A percentile compares a stretch with the other conserved stretches of the same genome.
These are phyloP conservation scores for Scaptomyza cyrtandrae DNA, from an alignment of 2,888 invertebrate genomes.

Conservation along the genomic window DNA sequence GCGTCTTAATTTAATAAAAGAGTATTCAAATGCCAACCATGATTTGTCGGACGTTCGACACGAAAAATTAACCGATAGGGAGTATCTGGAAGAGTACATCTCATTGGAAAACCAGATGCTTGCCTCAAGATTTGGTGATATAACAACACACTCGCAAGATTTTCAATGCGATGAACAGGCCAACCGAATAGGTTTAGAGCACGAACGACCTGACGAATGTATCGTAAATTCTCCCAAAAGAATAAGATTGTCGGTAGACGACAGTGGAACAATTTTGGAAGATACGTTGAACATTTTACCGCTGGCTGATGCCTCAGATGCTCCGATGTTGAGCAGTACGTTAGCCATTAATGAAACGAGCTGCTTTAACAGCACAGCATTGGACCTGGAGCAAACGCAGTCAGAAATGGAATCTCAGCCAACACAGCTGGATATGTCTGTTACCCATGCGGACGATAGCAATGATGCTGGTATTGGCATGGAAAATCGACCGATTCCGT, in stretches of 20 bases:
- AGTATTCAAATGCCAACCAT: constrained; percentile 76
- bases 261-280: constrained; percentile 3
- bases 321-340: constrained; percentile 40
- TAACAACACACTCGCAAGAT: neutral
- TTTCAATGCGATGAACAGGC: neutral
- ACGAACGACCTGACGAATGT: constrained; percentile 4
- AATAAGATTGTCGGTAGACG: neutral
- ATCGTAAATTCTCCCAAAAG: constrained; percentile 9
- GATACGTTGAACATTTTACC: constrained; percentile 20
- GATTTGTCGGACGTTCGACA: constrained; percentile 43
- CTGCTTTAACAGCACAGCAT: constrained; percentile 46
- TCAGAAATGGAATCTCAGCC: neutral
- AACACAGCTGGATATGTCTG: neutral
- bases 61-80: constrained; percentile 67
- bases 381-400: neutral
- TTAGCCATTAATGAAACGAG: constrained; percentile 39
- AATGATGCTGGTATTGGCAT: constrained; percentile 51
- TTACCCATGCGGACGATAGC: constrained; percentile 4
- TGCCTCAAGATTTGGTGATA: constrained; percentile 53
- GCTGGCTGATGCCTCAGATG: constrained; percentile 7
- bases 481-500: constrained; percentile 35
- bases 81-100: constrained; percentile 79
- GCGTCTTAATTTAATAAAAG: constrained; percentile 81
- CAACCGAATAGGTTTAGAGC: constrained; percentile 23
- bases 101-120: constrained; percentile 79